phyloP scores from a whole-genome alignment of 2,888 invertebrate genomes.

The Luffia ferchaultella region DNA sequence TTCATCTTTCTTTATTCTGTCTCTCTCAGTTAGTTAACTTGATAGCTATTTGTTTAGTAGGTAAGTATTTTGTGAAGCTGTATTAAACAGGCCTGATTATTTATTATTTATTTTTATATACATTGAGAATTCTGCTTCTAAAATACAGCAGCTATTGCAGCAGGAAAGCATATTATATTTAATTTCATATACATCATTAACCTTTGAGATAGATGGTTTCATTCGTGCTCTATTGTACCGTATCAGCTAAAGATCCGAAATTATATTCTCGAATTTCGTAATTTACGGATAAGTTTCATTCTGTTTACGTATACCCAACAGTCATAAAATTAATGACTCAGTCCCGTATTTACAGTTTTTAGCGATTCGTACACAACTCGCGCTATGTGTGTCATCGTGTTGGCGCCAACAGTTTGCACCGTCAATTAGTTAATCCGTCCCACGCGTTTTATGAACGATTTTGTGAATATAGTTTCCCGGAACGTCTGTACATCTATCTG shows the following conservation, averaged over 20 bases:
- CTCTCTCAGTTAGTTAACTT: too few relatives aligned
- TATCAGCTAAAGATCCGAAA: background rate
- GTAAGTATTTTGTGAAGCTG: too few relatives aligned
- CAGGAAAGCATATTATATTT: background rate
- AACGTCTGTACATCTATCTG: conserved; percentile 15
- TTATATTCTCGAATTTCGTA: background rate
- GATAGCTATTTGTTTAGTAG: too few relatives aligned
- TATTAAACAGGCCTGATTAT: too few relatives aligned
- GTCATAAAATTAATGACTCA: background rate
- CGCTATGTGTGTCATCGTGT: background rate
- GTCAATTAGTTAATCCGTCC: background rate
- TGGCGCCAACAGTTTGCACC: background rate
- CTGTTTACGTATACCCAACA: background rate
- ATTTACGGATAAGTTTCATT: background rate
- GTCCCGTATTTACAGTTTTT: background rate
- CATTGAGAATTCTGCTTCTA: too few relatives aligned
- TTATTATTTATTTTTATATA: too few relatives aligned
- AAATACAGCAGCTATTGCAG: too few relatives aligned
- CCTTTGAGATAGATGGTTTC: too few relatives aligned
- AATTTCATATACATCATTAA: background rate
- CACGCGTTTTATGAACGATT: background rate
- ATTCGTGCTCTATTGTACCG: background rate
- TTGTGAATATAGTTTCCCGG: conserved; percentile 11
- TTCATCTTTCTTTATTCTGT: too few relatives aligned
- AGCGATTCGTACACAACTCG: background rate